Base-by-base conservation (phyloP, 92 coral and sea anemone genomes). In the Porites divaricata region DNA sequence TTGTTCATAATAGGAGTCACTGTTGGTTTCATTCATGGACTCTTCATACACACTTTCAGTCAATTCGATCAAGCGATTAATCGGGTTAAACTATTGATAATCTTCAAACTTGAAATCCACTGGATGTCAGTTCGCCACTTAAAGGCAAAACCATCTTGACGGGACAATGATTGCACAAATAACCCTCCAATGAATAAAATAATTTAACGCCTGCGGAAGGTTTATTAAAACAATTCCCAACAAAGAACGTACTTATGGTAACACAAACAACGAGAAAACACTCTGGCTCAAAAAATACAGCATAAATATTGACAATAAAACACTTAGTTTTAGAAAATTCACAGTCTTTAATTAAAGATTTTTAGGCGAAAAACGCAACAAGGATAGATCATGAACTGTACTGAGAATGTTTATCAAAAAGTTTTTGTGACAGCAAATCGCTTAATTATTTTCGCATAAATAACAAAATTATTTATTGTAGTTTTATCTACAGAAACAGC, bases 201-300 rank as follows among this genome's bases (percentile, higher is more conserved):
- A 72, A 12, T 19, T 61, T 13, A 51, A 20, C 23, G 24, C 66
- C 65, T 35, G 21, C 48, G 26, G 67, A 9, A 9, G 23, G 4
- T 20, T 22, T 13, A 21, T 63, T 41, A 8, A 63, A 8, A 48
- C n/a, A n/a, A 41, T 11, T 20, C n/a, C 10, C 41, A 20, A 13
- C 12, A 77, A 41, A n/a, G 57, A 21, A 41, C 56, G 72, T 77
- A 10, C 52, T 51, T 62, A 77, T 77, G 70, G 81, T 8, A 63
- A 77, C 81, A 77, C 35, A 77, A 64, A 16, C 41, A 20, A 5
- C 12, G 51, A 9, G 70, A 28, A 62, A 77, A 63, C 26, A 77
- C 24, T 17, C 66, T n/a, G 8, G 16, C 51, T 61, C 70, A 9
- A 28, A 35, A 20, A n/a, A 10, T 0, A 9, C 0, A 8, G 0